A percentile compares a stretch with the other conserved stretches of the same genome.
Evolutionary conservation across 2,797 vertebrate genomes (phyloP).

Genomic region (Pseudochirops corinnae): DNA sequence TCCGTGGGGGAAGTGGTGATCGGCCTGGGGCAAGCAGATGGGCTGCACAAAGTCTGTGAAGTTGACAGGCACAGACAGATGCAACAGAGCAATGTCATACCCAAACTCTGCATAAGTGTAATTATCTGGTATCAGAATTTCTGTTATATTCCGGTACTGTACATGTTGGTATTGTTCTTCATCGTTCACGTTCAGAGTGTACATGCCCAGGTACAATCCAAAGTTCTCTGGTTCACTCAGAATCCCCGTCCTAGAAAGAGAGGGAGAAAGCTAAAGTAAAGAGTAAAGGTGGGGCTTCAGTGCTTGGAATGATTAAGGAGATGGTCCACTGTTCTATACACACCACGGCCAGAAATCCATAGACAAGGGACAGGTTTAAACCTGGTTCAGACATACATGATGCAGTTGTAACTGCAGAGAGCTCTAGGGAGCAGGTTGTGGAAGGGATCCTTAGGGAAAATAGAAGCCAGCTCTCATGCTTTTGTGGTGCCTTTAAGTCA

Average conservation of each 20-base stretch:
- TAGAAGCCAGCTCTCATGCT: too few species aligned
- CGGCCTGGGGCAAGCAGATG: constrained; percentile 80
- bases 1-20: constrained; percentile 78
- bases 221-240: constrained; percentile 56
- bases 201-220: constrained; percentile 60
- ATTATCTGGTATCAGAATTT: constrained; percentile 75
- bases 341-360: too few species aligned
- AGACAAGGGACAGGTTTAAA: too few species aligned
- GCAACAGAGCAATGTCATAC: constrained; percentile 80
- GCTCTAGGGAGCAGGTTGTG: too few species aligned
- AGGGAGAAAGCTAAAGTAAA: neutral
- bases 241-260: constrained; percentile 63
- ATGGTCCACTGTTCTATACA: too few species aligned
- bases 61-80: constrained; percentile 70
- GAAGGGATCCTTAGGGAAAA: too few species aligned
- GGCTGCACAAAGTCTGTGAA: constrained; percentile 68
- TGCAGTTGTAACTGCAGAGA: too few species aligned
- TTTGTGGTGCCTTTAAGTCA: too few species aligned
- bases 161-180: neutral
- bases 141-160: constrained; percentile 43
- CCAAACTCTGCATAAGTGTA: constrained; percentile 71
- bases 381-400: too few species aligned
- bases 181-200: neutral
- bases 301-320: too few species aligned
- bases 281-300: neutral